Evolutionary conservation across 2,113 vertebrate genomes (phyloP).

Genomic region (Protobothrops flavoviridis): DNA sequence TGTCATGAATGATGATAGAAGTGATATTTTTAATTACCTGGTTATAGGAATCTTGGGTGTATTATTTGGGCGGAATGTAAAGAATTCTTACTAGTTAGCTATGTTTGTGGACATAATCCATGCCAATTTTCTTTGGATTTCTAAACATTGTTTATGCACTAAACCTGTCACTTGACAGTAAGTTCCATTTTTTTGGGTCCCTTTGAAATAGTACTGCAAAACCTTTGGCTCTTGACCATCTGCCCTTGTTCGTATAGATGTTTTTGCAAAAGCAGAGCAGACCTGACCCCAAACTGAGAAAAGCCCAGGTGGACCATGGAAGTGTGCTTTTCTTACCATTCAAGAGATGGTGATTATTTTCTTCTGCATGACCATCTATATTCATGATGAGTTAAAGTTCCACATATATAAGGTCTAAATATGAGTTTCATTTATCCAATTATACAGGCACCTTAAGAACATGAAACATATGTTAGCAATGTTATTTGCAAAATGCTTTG

Average conservation of each 20-base stretch:
- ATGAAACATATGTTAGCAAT: constrained; percentile 15
- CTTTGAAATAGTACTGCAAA: constrained; percentile 1
- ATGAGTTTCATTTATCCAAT: constrained; percentile 13
- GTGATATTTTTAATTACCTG: constrained; percentile 46
- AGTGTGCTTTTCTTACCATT: background rate
- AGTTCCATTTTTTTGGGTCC: constrained; percentile 8
- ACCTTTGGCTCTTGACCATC: background rate
- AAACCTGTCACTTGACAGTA: constrained; percentile 7
- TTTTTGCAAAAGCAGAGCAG: background rate
- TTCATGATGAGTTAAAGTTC: background rate
- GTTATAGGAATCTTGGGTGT: constrained; percentile 23
- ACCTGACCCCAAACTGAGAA: background rate
- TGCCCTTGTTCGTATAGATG: background rate
- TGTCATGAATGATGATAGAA: constrained; percentile 63
- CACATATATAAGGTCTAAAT: constrained; percentile 10
- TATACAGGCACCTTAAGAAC: constrained; percentile 28
- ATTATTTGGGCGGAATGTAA: constrained; percentile 18
- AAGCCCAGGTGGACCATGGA: background rate
- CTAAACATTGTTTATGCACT: constrained; percentile 6
- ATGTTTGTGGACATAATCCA: background rate
- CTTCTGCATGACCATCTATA: background rate
- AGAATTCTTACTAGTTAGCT: background rate
- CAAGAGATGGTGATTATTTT: background rate
- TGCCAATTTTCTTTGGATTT: background rate
- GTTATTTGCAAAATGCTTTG: constrained; percentile 39